A percentile compares a stretch with the other conserved stretches of the same genome.
Conservation (phyloP, 2,797 vertebrate genomes). For the Vireo griseus region DNA sequence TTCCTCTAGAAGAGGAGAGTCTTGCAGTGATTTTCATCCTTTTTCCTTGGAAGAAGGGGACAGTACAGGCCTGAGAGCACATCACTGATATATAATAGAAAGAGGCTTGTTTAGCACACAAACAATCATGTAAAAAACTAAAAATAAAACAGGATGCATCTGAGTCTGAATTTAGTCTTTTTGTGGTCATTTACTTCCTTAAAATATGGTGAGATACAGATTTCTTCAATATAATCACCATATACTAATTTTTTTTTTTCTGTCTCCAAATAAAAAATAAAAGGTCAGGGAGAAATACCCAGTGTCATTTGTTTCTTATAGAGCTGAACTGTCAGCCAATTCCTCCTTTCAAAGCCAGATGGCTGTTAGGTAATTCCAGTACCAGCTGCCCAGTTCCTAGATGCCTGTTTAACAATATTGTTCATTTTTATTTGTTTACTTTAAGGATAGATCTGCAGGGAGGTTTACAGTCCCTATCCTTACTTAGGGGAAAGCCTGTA, state of each 20-base stretch:
- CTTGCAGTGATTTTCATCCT: background rate
- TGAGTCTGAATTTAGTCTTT: background rate
- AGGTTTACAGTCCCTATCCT: background rate
- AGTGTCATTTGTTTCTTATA: background rate
- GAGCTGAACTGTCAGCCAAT: constrained; percentile 22
- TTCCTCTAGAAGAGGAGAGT: background rate
- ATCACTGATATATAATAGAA: background rate
- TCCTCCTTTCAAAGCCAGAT: constrained; percentile 42
- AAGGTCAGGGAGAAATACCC: background rate
- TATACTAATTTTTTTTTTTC: background rate
- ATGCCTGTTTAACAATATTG: constrained; percentile 48
- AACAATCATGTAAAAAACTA: background rate
- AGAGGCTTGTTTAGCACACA: background rate
- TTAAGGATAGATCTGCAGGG: background rate
- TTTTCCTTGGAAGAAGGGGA: background rate
- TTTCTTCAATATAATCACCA: background rate
- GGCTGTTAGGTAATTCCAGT: constrained; percentile 41
- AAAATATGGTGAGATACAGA: background rate
- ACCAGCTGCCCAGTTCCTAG: constrained; percentile 49
- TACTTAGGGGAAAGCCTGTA: background rate
- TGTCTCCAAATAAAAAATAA: background rate
- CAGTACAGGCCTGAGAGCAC: background rate
- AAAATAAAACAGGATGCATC: background rate
- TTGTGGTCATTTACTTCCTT: background rate
- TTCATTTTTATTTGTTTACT: constrained; percentile 43